Evolutionary conservation across 2,888 invertebrate species (phyloP).

Genomic region (Nineta flava): DNA sequence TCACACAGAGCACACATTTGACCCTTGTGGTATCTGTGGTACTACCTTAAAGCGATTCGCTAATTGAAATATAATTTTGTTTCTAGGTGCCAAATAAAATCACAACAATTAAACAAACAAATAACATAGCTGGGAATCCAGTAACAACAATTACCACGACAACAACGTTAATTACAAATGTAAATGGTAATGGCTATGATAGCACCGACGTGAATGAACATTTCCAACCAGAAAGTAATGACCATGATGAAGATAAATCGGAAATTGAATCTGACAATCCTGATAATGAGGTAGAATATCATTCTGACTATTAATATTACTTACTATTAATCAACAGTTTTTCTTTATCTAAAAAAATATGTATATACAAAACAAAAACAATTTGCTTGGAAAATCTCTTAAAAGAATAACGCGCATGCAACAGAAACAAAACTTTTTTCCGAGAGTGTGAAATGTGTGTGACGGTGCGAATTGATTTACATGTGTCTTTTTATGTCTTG

Average conservation of each 20-base stretch:
- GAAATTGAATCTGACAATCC: conserved; percentile 37
- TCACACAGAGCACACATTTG: too few relatives aligned
- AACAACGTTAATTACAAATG: neutral
- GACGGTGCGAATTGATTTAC: too few relatives aligned
- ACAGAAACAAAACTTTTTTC: neutral
- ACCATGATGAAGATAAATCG: conserved; percentile 32
- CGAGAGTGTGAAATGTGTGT: neutral
- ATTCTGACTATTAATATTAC: too few relatives aligned
- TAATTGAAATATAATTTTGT: too few relatives aligned
- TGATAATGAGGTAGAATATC: neutral
- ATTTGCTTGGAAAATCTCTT: too few relatives aligned
- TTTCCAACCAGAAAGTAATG: neutral
- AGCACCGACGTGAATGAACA: conserved; percentile 16
- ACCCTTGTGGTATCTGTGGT: too few relatives aligned
- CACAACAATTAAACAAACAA: conserved; percentile 13
- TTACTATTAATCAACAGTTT: too few relatives aligned
- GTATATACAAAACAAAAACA: too few relatives aligned
- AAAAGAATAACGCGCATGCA: too few relatives aligned
- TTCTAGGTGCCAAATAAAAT: conserved; percentile 1
- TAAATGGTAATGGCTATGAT: neutral
- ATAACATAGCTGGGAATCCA: conserved; percentile 4
- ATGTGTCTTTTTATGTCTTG: too few relatives aligned
- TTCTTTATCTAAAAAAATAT: too few relatives aligned
- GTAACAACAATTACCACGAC: neutral
- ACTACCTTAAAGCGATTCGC: too few relatives aligned